These are phyloP conservation scores for Empis stercorea DNA, from an alignment of 2,888 invertebrate species.

Conservation along the genomic window DNA sequence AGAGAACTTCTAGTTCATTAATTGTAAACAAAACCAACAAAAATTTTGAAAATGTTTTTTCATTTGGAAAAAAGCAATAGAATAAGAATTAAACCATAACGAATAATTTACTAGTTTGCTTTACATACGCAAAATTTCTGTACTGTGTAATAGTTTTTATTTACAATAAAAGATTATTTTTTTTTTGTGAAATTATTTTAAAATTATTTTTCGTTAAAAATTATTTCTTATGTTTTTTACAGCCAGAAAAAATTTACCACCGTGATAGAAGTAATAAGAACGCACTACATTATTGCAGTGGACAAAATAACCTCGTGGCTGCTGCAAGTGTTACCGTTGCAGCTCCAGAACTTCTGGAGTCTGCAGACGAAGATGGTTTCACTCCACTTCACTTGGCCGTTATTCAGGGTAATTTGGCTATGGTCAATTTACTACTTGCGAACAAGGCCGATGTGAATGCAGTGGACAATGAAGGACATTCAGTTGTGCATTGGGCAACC, in stretches of 20 bases:
- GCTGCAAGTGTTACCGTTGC: constrained; percentile 71
- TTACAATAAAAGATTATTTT: too few relatives aligned
- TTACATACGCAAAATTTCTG: too few relatives aligned
- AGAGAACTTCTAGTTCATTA: too few relatives aligned
- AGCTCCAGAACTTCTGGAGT: constrained; percentile 73
- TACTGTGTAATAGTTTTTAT: too few relatives aligned
- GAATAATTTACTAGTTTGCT: too few relatives aligned
- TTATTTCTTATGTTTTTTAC: constrained; percentile 15
- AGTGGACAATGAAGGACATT: constrained; percentile 87
- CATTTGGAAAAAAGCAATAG: too few relatives aligned
- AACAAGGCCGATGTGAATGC: constrained; percentile 83
- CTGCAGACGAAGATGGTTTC: constrained; percentile 85
- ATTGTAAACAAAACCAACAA: too few relatives aligned
- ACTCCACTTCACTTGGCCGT: constrained; percentile 92
- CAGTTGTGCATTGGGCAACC: constrained; percentile 96
- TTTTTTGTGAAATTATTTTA: too few relatives aligned
- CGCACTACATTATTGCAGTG: constrained; percentile 84
- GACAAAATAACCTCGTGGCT: constrained; percentile 37
- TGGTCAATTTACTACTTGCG: constrained; percentile 74
- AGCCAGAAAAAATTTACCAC: constrained; percentile 50
- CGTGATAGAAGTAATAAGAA: constrained; percentile 73
- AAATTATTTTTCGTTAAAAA: too few relatives aligned
- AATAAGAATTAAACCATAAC: too few relatives aligned
- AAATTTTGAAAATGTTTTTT: too few relatives aligned
- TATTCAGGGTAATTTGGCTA: constrained; percentile 78